phyloP scores from a whole-genome alignment of 2,888 invertebrate species.

The Drosophila incognita region DNA sequence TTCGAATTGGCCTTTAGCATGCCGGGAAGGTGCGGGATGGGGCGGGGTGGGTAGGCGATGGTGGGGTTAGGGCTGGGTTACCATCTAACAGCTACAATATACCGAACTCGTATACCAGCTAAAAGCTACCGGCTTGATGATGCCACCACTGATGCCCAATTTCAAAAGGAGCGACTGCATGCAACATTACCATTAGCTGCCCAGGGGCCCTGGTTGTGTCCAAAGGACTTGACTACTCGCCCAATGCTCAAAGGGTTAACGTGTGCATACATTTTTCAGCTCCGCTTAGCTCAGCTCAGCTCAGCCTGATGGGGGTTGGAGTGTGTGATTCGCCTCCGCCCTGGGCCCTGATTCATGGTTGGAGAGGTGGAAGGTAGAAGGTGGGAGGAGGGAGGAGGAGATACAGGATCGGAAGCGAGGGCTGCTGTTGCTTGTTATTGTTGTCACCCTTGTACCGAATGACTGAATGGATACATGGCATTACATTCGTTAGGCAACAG shows the following conservation, averaged over 20 bases:
- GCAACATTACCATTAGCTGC: constrained; percentile 66
- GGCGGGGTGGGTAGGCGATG: not conserved
- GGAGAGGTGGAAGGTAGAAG: not conserved
- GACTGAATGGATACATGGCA: constrained; percentile 20
- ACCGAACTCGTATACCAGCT: constrained; percentile 17
- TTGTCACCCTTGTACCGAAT: constrained; percentile 71
- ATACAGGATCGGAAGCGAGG: constrained; percentile 3
- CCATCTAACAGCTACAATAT: constrained; percentile 21
- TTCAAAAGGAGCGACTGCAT: constrained; percentile 60
- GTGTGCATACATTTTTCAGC: constrained; percentile 68
- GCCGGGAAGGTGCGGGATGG: constrained; percentile 6
- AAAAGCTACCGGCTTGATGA: constrained; percentile 41
- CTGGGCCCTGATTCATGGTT: constrained; percentile 30
- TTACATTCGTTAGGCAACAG: constrained; percentile 43
- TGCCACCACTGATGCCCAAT: constrained; percentile 69
- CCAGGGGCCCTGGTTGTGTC: constrained; percentile 44
- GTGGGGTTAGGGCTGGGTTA: not conserved
- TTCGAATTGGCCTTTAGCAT: constrained; percentile 61
- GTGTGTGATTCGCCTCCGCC: constrained; percentile 24
- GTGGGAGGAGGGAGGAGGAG: not conserved
- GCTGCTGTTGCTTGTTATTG: constrained; percentile 38
- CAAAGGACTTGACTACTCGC: constrained; percentile 31
- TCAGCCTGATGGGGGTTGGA: constrained; percentile 2
- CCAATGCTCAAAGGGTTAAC: constrained; percentile 73
- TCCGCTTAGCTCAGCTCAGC: not conserved